Evolutionary conservation across 1,140 invertebrate species (phyloP), one percentile per base, ranked within the genome.

Genomic region (Agraylea sexmaculata): DNA sequence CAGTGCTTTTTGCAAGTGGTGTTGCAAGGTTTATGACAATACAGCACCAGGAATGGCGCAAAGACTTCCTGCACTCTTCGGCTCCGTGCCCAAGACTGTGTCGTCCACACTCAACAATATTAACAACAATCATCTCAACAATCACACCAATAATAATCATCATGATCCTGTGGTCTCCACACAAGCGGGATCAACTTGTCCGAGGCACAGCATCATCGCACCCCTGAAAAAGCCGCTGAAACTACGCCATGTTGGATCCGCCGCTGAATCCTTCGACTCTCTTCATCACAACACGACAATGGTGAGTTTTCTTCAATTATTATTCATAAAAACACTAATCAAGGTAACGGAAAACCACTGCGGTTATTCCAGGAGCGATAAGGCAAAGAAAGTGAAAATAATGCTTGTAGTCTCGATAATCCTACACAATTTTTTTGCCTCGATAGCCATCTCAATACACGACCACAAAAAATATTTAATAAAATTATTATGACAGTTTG

Each of bases 191-290:
- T n/a, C n/a, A n/a, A n/a, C n/a, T n/a, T n/a, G n/a, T n/a, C n/a
- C n/a, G 37, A 33, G 5, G 22, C 33, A 16, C 30, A 29, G 15
- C 58, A 56, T 20, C 55, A 56, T 3, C 56, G 52, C 57, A 11
- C 60, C 61, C 12, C 47, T 66, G 46, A 66, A 65, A 53, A 66
- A 64, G 30, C 63, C 65, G 1, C 60, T 58, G 46, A 66, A 64
- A 42, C 50, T 68, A 23, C 52, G 59, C 34, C 66, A 68, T 28
- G 59, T 66, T 1, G 42, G 54, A 2, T 61, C 58, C 1, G 60
- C 58, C 39, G 60, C 59, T 0, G 60, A 66, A 46, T 59, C 55
- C 3, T 68, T 62, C 40, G 64, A 66, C 34, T 59, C 58, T 0
- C 52, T 65, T 8, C 62, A 63, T 44, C 43, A 40, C 38, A 47